phyloP scores from a whole-genome alignment of 2,888 invertebrate genomes.

The Tipula lateralis region DNA sequence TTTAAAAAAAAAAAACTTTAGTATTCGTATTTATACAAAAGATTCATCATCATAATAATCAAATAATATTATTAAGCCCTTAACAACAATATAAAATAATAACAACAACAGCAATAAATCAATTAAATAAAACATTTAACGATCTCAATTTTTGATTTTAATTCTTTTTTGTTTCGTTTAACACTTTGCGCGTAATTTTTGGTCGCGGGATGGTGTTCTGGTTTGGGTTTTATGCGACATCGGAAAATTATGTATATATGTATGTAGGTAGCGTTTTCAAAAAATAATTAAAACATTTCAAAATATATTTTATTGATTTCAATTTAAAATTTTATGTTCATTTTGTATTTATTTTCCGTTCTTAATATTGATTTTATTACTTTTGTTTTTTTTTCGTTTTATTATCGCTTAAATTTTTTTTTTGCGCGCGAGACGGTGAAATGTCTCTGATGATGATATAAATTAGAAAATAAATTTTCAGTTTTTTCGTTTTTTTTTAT shows the following conservation, averaged over 20 bases:
- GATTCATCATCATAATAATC: conserved; percentile 24
- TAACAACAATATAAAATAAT: background rate
- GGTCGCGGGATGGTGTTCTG: background rate
- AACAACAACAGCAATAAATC: background rate
- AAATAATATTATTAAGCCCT: conserved; percentile 11
- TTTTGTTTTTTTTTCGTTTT: background rate
- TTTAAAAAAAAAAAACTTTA: background rate
- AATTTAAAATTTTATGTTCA: background rate
- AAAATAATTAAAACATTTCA: background rate
- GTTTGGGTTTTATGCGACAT: background rate
- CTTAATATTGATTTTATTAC: background rate
- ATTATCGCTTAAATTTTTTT: background rate
- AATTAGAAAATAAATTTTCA: background rate
- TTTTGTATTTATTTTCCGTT: background rate
- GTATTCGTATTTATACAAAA: background rate
- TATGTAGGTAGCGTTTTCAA: background rate
- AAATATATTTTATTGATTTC: background rate
- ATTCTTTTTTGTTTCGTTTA: background rate
- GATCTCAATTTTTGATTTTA: background rate
- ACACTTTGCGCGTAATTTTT: background rate
- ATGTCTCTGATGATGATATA: background rate
- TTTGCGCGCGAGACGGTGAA: background rate
- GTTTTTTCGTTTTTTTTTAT: background rate
- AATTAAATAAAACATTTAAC: background rate
- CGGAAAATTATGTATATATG: background rate